Conservation (phyloP, 2,113 vertebrate species). For the Ictidomys tridecemlineatus region DNA sequence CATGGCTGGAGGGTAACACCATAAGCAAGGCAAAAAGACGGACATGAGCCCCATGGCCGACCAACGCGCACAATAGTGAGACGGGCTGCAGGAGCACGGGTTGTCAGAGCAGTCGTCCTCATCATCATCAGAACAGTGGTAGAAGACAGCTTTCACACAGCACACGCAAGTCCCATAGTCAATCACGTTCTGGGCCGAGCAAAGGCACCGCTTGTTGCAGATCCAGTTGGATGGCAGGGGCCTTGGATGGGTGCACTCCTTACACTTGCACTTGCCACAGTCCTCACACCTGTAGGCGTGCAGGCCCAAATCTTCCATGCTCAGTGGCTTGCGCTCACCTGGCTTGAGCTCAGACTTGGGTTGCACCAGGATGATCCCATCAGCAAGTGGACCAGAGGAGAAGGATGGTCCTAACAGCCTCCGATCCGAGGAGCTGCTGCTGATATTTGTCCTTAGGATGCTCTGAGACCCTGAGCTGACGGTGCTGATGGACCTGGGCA, state of each 20-base stretch:
- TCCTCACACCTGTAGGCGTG: constrained; percentile 92
- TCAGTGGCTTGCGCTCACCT: constrained; percentile 92
- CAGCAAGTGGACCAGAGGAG: constrained; percentile 80
- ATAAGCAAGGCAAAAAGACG: constrained; percentile 95
- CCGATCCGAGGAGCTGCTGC: constrained; percentile 91
- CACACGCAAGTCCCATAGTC: constrained; percentile 97
- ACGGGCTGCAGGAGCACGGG: constrained; percentile 96
- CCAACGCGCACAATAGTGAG: constrained; percentile 95
- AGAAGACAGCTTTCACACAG: constrained; percentile 97
- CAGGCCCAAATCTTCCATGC: constrained; percentile 85
- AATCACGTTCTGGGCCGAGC: constrained; percentile 93
- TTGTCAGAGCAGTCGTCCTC: constrained; percentile 97
- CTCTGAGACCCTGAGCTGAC: constrained; percentile 90
- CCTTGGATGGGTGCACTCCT: constrained; percentile 92
- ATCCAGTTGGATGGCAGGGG: constrained; percentile 95
- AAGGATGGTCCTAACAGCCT: constrained; percentile 88
- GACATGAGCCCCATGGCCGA: constrained; percentile 92
- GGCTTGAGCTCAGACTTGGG: constrained; percentile 91
- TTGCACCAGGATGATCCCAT: constrained; percentile 92
- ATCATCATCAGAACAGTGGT: constrained; percentile 98
- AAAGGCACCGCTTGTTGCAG: constrained; percentile 96
- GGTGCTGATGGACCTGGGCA: constrained; percentile 88
- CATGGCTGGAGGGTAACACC: constrained; percentile 97
- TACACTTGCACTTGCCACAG: constrained; percentile 95
- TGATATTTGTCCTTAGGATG: constrained; percentile 92